These are phyloP conservation scores for Glossophaga mutica DNA, from an alignment of 2,797 vertebrate genomes.

Conservation along the genomic window DNA sequence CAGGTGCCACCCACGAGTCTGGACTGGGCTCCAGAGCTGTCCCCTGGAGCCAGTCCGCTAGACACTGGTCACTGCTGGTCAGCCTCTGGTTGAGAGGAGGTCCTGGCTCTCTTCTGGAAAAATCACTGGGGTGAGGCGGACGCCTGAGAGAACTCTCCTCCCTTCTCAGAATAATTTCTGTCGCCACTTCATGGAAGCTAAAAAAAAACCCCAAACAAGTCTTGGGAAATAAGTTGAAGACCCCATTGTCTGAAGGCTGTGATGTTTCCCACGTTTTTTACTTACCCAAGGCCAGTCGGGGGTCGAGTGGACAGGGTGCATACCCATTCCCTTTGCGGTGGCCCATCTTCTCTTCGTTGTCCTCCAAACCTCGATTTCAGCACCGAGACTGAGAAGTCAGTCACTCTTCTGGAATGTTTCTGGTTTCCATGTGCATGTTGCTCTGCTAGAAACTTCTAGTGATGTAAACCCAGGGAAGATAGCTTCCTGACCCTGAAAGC, in stretches of 20 bases:
- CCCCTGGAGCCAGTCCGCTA: not conserved
- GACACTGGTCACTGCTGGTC: not conserved
- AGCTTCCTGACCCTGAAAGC: not conserved
- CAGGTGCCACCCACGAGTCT: rapidly evolving
- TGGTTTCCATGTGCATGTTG: not conserved
- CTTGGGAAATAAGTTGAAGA: not conserved
- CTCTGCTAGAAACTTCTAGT: not conserved
- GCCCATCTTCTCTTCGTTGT: not conserved
- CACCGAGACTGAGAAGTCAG: not conserved
- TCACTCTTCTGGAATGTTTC: not conserved
- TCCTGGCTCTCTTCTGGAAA: not conserved
- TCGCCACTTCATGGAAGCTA: not conserved
- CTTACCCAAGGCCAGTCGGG: not conserved
- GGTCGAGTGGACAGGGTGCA: not conserved
- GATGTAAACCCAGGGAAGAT: not conserved
- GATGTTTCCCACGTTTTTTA: not conserved
- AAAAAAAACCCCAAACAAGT: not conserved
- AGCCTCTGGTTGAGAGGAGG: too few relatives aligned
- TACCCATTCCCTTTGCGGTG: not conserved
- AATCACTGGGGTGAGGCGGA: not conserved
- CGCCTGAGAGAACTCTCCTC: not conserved
- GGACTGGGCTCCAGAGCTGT: not conserved
- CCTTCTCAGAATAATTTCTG: not conserved
- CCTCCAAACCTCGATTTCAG: not conserved
- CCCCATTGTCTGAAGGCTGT: not conserved